Conservation (phyloP, 2,113 vertebrate genomes). For the Acanthochromis polyacanthus region DNA sequence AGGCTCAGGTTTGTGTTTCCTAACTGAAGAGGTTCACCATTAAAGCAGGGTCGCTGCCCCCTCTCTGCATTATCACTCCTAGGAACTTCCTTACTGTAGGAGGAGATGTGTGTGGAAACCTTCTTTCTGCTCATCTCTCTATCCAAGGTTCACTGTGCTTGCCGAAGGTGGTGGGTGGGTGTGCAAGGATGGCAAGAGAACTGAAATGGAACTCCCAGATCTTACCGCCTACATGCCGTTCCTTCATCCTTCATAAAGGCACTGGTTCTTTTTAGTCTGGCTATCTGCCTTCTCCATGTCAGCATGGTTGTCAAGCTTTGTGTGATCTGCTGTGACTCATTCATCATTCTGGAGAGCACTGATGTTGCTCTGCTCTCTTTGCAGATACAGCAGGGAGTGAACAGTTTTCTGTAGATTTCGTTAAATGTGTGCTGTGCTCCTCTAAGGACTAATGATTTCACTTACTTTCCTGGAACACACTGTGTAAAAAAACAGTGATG, state of each 20-base stretch:
- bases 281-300: constrained; percentile 79
- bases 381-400: constrained; percentile 38
- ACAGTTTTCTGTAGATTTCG: constrained; percentile 38
- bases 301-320: constrained; percentile 72
- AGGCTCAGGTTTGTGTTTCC: constrained; percentile 43
- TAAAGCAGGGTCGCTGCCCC: constrained; percentile 61
- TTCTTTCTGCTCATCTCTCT: constrained; percentile 59
- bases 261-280: constrained; percentile 74
- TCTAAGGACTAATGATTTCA: constrained; percentile 37
- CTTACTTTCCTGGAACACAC: constrained; percentile 24
- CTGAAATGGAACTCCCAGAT: constrained; percentile 83
- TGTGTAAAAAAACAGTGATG: constrained; percentile 11
- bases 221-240: constrained; percentile 70
- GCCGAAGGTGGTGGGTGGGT: constrained; percentile 73
- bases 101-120: constrained; percentile 75
- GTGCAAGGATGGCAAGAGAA: constrained; percentile 75
- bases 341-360: constrained; percentile 68
- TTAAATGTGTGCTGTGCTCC: constrained; percentile 34
- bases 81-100: constrained; percentile 74
- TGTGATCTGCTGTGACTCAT: constrained; percentile 79
- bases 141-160: constrained; percentile 65
- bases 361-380: constrained; percentile 59
- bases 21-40: constrained; percentile 65
- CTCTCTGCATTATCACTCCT: constrained; percentile 55
- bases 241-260: constrained; percentile 74